Conservation (phyloP, 1,140 invertebrate genomes). For the Pemphigus obesinymphae region DNA sequence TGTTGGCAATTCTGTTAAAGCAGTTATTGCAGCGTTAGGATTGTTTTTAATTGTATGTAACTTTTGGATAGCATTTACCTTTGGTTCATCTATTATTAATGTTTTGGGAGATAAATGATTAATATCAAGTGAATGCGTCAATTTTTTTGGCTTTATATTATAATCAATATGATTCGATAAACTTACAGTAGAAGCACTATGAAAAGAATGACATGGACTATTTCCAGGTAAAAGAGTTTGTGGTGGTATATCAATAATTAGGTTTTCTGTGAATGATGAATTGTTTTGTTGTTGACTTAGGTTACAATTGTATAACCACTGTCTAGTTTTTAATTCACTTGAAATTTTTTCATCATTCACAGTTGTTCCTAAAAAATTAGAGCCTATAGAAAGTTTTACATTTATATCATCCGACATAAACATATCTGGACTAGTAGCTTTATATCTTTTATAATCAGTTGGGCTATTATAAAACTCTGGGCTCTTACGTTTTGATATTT, state of each 20-base stretch:
- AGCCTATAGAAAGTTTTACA: not conserved
- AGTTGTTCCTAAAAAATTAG: constrained; percentile 19
- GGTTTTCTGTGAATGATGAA: constrained; percentile 18
- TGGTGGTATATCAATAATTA: not conserved
- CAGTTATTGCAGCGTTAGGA: not conserved
- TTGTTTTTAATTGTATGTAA: not conserved
- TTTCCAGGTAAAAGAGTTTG: not conserved
- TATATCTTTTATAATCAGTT: not conserved
- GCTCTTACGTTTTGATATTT: constrained; percentile 13
- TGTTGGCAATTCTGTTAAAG: not conserved
- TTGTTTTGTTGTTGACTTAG: not conserved
- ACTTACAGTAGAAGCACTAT: constrained; percentile 11
- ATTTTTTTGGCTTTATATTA: not conserved
- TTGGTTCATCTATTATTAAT: not conserved
- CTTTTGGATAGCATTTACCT: not conserved
- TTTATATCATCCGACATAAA: not conserved
- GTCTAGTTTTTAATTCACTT: not conserved
- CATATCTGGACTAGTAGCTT: constrained; percentile 29
- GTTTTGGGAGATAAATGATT: not conserved
- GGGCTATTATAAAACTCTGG: not conserved
- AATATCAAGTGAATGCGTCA: not conserved
- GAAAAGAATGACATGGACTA: constrained; percentile 15
- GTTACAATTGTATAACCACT: constrained; percentile 4
- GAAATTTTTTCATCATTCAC: constrained; percentile 15
- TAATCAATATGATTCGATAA: not conserved